Base-by-base conservation (phyloP, 2,888 invertebrate genomes). In the Aphrophora alni region DNA sequence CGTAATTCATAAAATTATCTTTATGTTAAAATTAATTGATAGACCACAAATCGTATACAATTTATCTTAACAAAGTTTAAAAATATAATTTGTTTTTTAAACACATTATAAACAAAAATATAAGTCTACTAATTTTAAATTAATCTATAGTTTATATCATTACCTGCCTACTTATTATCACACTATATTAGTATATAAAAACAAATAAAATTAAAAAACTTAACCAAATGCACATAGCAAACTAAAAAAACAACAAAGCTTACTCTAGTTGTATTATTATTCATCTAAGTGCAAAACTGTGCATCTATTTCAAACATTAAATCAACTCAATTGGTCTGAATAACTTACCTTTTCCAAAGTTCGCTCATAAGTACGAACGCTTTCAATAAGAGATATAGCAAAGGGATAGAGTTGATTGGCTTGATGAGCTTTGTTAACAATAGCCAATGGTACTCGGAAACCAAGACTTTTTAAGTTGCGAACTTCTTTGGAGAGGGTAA, bases 341-440 rank as follows among this genome's bases (percentile, higher is more conserved):
- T 28, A 51, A 81, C 89, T 89, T 91, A 98, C 97, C 94, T 98
- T 98, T 89, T 98, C 98, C 87, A 98, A 91, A 5, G 98, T 98
- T 87, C 98, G 93, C 88, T 99, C 98, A 88, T 99, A 99, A 0
- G 98, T 98, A 84, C 97, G 93, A 44, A 98, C 97, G 88, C 98
- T 98, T 89, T 99, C 99, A 86, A 98, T 98, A 83, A 99, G 91
- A 0, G 98, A 99, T 86, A 99, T 99, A 24, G 99, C 99, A 90
- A 97, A 99, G 0, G 99, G 99, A 88, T 99, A 99, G 17, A 98
- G 93, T 88, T 98, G 98, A 89, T 98, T 98, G 0, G 98, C 98
- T 88, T 98, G 98, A 89, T 99, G 99, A 4, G 99, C 99, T 88
- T 98, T 99, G 90, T 99, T 99, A 38, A 99, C 98, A 84, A 99